Percentiles rank a stretch among this genome's conserved stretches.
Evolutionary conservation across 2,888 invertebrate species (phyloP).

Genomic region (Scelioninae gen. 1): DNA sequence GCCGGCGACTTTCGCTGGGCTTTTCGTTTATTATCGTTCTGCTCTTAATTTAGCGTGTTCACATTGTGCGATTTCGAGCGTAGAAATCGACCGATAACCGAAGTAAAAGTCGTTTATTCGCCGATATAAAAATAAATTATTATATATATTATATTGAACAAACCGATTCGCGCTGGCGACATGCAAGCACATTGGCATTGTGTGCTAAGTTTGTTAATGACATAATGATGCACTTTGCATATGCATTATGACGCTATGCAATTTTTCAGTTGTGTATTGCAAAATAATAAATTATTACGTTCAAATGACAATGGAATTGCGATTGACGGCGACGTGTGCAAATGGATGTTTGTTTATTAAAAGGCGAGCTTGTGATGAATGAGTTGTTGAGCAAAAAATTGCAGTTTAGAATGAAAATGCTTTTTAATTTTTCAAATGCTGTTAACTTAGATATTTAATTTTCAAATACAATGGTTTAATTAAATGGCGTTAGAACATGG

Average conservation of each 20-base stretch:
- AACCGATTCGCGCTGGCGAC: constrained; percentile 18
- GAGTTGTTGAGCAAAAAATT: neutral
- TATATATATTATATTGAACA: constrained; percentile 24
- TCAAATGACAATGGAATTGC: constrained; percentile 15
- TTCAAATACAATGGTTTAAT: too few relatives aligned
- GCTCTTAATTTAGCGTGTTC: constrained; percentile 32
- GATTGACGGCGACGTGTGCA: constrained; percentile 1
- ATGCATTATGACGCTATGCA: constrained; percentile 21
- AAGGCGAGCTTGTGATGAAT: constrained; percentile 1
- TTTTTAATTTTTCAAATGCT: too few relatives aligned
- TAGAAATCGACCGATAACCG: constrained; percentile 39
- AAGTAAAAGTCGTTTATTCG: constrained; percentile 24
- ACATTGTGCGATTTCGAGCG: constrained; percentile 11
- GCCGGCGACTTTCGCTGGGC: constrained; percentile 29
- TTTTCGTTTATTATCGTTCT: constrained; percentile 32
- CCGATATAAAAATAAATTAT: constrained; percentile 11
- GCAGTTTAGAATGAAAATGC: neutral
- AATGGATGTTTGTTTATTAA: constrained; percentile 17
- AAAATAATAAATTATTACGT: constrained; percentile 20
- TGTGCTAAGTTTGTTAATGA: constrained; percentile 50
- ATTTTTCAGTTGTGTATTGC: neutral
- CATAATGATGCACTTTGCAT: constrained; percentile 38
- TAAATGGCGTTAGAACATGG: too few relatives aligned
- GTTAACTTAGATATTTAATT: too few relatives aligned
- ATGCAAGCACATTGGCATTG: constrained; percentile 28